Evolutionary conservation across 2,888 invertebrate species (phyloP), one percentile per base, ranked within the genome.

Genomic region (Tromatobia lineatoria): DNA sequence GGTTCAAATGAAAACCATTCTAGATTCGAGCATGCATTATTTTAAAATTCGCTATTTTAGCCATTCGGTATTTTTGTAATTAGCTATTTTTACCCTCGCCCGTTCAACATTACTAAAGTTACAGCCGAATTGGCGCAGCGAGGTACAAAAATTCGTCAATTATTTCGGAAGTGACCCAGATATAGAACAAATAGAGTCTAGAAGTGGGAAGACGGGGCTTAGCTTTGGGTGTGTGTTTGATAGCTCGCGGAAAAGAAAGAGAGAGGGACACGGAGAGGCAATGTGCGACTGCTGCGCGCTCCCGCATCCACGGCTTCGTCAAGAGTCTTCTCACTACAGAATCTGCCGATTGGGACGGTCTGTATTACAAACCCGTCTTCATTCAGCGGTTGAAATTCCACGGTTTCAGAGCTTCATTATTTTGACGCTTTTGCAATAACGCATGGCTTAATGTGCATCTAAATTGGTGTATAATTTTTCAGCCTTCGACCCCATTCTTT

Each of bases 301-400:
- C 94, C 94, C 95, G 96, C 94, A 96, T 96, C 94, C 96, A 96
- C 94, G 94, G 94, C 92, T 96, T 96, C 95, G 94, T 95, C 94
- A 95, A 95, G 92, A 95, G 95, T 91, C 95, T 96, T 85, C 94
- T 93, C 88, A 93, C 93, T 93, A 93, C 91, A 91, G 93, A 93
- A 88, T 90, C 92, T 82, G 90, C 92, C 91, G 93, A 93, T 91
- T 93, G 93, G 92, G 92, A 93, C 89, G 93, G 93, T 93, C 94
- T 94, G 93, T 93, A 93, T 92, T 86, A 87, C 88, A 83, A 29
- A n/a, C 69, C 52, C 76, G 67, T 64, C 71, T 76, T 76, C 3
- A 61, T 80, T 66, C 71, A 66, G 15, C 78, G 47, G 50, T 67
- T 11, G 25, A 77, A 50, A 4, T 34, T 20, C 13, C 38, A 23